Percentiles rank a stretch among this genome's conserved stretches.
Conservation (phyloP, 2,888 invertebrate genomes). For the Eulithis testata region DNA sequence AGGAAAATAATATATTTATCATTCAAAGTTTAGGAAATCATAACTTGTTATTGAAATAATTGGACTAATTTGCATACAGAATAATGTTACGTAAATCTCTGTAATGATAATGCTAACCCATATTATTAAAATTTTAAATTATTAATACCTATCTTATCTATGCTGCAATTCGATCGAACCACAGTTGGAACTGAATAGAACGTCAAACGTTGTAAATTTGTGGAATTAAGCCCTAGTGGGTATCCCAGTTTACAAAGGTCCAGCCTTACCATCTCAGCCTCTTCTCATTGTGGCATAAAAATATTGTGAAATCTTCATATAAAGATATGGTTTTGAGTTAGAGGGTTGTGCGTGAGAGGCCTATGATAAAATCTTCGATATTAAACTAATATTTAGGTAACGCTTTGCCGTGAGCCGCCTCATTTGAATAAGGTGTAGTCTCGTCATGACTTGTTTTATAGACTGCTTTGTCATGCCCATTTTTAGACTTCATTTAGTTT, state of each 20-base stretch:
- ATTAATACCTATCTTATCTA: no score
- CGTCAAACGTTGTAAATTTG: no score
- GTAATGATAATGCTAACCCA: no score
- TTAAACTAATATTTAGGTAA: slow-evolving; percentile 85
- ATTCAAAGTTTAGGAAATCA: neutral
- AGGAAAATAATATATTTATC: slow-evolving; percentile 2
- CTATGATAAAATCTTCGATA: slow-evolving; percentile 78
- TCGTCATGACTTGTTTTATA: slow-evolving; percentile 43
- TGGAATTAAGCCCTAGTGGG: no score
- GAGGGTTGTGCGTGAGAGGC: slow-evolving; percentile 55
- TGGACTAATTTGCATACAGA: slow-evolving; percentile 10
- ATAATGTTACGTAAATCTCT: slow-evolving; percentile 11
- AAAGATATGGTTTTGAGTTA: slow-evolving; percentile 49
- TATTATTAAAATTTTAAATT: no score
- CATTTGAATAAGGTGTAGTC: slow-evolving; percentile 81
- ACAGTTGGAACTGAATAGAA: no score
- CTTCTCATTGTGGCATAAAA: no score
- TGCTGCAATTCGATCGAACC: no score
- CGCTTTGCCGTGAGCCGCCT: slow-evolving; percentile 81
- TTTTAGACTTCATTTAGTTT: neutral
- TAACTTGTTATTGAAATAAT: neutral
- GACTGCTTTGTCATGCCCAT: slow-evolving; percentile 29
- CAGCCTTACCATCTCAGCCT: no score
- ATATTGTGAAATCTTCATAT: neutral
- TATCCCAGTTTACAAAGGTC: no score